Percentiles rank a stretch among this genome's conserved stretches.
Evolutionary conservation across 1,140 invertebrate species (phyloP).

Genomic region (Scaptomyza montana): DNA sequence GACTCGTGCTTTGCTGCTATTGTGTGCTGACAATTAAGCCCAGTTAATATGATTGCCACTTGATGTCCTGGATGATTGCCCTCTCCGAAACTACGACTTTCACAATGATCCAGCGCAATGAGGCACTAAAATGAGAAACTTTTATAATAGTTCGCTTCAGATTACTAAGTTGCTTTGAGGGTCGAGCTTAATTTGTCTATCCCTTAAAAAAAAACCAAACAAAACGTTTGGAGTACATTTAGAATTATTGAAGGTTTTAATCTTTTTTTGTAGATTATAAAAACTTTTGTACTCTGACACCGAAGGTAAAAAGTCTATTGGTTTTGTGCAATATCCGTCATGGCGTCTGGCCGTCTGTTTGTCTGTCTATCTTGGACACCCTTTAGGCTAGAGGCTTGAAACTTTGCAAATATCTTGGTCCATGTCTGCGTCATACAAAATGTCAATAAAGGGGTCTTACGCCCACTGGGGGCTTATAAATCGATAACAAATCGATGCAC

Average conservation of each 20-base stretch:
- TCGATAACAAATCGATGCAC: too few relatives aligned
- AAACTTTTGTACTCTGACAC: too few relatives aligned
- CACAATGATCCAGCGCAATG: slow-evolving; percentile 62
- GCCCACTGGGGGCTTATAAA: too few relatives aligned
- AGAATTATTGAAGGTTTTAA: not conserved
- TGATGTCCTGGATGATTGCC: slow-evolving; percentile 64
- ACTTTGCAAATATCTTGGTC: too few relatives aligned
- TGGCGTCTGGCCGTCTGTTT: too few relatives aligned
- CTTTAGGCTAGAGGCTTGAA: too few relatives aligned
- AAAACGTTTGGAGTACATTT: not conserved
- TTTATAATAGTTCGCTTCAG: slow-evolving; percentile 19
- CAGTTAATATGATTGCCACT: slow-evolving; percentile 80
- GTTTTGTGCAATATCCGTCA: too few relatives aligned
- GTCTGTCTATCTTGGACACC: too few relatives aligned
- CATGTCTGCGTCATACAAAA: too few relatives aligned
- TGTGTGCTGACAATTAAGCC: slow-evolving; percentile 78
- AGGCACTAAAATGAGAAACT: slow-evolving; percentile 54
- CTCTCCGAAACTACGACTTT: slow-evolving; percentile 22
- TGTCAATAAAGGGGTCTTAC: too few relatives aligned
- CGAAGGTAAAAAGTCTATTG: too few relatives aligned
- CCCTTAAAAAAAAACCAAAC: not conserved
- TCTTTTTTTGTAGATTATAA: too few relatives aligned
- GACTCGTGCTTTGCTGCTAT: slow-evolving; percentile 39
- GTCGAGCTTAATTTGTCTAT: not conserved
- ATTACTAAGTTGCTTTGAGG: not conserved